Percentiles rank a stretch among this genome's conserved stretches.
Conservation (phyloP, 2,888 invertebrate species). For the Cheilosia pagana region DNA sequence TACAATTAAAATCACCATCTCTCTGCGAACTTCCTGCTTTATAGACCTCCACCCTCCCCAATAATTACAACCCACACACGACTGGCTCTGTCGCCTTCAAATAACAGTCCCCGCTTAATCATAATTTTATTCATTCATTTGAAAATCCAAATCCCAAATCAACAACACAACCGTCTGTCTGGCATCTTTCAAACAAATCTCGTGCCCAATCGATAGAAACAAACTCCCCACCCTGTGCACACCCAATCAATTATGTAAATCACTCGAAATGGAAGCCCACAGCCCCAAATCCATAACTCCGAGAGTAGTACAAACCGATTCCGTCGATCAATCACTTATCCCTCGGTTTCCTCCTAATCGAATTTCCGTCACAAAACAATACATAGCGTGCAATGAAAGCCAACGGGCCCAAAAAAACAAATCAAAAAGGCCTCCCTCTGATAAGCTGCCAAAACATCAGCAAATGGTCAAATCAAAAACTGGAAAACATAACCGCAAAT, state of each 20-base stretch:
- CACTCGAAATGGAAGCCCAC: constrained; percentile 51
- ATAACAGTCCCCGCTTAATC: background rate
- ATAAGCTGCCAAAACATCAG: constrained; percentile 19
- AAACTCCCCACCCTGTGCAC: constrained; percentile 4
- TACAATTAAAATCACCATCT: no score
- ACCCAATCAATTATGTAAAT: constrained; percentile 72
- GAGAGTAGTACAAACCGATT: constrained; percentile 53
- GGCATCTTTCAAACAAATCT: constrained; percentile 36
- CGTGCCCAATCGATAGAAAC: constrained; percentile 19
- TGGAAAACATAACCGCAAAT: constrained; percentile 33
- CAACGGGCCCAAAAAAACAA: constrained; percentile 14
- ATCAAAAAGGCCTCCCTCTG: constrained; percentile 24
- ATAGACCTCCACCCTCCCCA: no score
- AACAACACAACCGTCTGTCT: constrained; percentile 11
- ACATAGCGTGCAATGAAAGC: constrained; percentile 2
- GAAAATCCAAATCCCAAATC: constrained; percentile 1
- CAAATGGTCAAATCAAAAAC: constrained; percentile 28
- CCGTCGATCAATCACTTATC: constrained; percentile 60
- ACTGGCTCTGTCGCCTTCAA: no score
- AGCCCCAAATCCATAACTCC: constrained; percentile 43
- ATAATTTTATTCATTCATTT: constrained; percentile 30
- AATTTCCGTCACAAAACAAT: constrained; percentile 33
- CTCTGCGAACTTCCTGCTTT: no score
- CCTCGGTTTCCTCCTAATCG: constrained; percentile 35
- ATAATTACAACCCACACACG: background rate